These are phyloP conservation scores for Notolabrus celidotus DNA, from an alignment of 2,797 vertebrate species.

Conservation along the genomic window DNA sequence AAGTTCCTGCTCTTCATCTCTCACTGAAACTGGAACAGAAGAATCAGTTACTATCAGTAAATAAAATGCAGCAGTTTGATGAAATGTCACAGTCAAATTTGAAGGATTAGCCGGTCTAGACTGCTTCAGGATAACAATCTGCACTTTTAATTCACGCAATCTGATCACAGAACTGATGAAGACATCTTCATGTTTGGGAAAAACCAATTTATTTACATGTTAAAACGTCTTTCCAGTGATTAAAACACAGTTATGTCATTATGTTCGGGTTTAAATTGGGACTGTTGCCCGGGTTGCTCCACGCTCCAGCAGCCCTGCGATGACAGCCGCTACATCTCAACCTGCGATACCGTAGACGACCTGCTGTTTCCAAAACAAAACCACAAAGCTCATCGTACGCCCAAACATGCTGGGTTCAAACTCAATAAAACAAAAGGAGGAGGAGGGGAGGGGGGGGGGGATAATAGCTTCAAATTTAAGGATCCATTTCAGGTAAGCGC, in stretches of 20 bases:
- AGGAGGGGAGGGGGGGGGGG: too few relatives aligned
- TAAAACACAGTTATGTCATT: slow-evolving; percentile 37
- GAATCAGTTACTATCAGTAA: too few relatives aligned
- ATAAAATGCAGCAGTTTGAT: too few relatives aligned
- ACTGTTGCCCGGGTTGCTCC: slow-evolving; percentile 31
- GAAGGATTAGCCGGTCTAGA: too few relatives aligned
- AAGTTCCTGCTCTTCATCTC: slow-evolving; percentile 45
- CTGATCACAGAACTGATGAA: too few relatives aligned
- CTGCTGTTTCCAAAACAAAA: slow-evolving; percentile 36
- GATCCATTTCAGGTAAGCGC: slow-evolving; percentile 49
- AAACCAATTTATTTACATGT: slow-evolving; percentile 62
- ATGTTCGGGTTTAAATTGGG: not conserved
- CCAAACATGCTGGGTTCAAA: slow-evolving; percentile 25
- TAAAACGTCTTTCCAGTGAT: slow-evolving; percentile 49
- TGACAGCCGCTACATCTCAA: slow-evolving; percentile 41
- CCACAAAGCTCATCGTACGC: slow-evolving; percentile 17
- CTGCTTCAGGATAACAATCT: too few relatives aligned
- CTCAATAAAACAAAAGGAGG: slow-evolving; percentile 46
- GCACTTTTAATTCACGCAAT: too few relatives aligned
- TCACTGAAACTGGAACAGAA: too few relatives aligned
- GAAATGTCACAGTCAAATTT: too few relatives aligned
- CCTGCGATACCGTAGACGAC: slow-evolving; percentile 25
- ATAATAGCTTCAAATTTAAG: slow-evolving; percentile 39
- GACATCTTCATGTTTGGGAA: slow-evolving; percentile 15
- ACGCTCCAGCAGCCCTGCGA: slow-evolving; percentile 10